These are phyloP conservation scores for Glaucomys volans DNA, from an alignment of 2,113 vertebrate species.

Conservation along the genomic window DNA sequence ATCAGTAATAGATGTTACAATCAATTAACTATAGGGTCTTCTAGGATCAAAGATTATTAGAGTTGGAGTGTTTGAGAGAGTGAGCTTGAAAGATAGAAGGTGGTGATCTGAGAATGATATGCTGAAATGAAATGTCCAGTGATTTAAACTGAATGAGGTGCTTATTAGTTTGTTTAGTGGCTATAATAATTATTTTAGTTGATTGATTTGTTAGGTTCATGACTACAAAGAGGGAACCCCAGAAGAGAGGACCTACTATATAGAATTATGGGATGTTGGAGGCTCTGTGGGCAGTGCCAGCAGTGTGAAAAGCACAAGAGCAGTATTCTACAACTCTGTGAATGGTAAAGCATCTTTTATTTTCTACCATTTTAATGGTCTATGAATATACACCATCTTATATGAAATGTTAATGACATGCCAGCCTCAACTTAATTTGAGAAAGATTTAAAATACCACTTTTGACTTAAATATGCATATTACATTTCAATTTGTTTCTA, in stretches of 20 bases:
- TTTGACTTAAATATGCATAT: conserved; percentile 22
- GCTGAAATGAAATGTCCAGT: background rate
- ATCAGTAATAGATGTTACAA: background rate
- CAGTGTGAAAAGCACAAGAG: conserved; percentile 97
- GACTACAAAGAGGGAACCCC: conserved; percentile 99
- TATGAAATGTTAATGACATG: background rate
- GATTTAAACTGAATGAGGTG: background rate
- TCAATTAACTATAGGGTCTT: background rate
- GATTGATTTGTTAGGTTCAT: conserved; percentile 90
- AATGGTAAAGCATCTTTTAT: conserved; percentile 90
- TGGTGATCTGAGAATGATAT: background rate
- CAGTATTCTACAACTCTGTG: conserved; percentile 98
- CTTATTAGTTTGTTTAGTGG: conserved; percentile 6
- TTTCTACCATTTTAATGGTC: conserved; percentile 49
- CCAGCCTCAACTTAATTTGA: background rate
- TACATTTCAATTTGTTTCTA: conserved; percentile 9
- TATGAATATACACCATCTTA: conserved; percentile 32
- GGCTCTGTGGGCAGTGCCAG: conserved; percentile 96
- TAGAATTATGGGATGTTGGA: conserved; percentile 98
- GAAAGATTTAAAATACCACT: background rate
- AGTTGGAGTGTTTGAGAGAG: background rate
- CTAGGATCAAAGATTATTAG: background rate
- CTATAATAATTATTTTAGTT: conserved; percentile 49
- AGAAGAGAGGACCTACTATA: conserved; percentile 97
- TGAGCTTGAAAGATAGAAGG: background rate